phyloP scores from a whole-genome alignment of 1,140 invertebrate species.

The Xylocopa sonorina region DNA sequence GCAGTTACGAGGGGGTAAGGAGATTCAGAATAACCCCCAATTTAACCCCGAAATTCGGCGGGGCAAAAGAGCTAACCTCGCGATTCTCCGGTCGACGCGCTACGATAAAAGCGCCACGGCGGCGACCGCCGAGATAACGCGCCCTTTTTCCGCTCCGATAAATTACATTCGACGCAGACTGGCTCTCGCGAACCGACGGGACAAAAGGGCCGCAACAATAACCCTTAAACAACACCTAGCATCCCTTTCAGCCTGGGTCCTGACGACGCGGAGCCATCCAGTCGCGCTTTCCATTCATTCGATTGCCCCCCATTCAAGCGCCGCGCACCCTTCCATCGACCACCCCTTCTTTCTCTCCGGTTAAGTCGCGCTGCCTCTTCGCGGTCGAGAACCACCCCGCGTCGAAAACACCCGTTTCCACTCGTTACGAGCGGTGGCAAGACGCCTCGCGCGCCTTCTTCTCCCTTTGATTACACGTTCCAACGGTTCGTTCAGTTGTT shows the following conservation, averaged over 20 bases:
- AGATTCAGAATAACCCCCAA: background rate
- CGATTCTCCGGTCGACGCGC: background rate
- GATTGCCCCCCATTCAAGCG: conserved; percentile 32
- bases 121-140: background rate
- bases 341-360: background rate
- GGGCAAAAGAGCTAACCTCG: background rate
- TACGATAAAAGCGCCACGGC: background rate
- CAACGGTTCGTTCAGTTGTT: too few species aligned
- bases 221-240: conserved; percentile 48
- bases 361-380: conserved; percentile 17
- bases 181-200: background rate
- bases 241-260: conserved; percentile 31
- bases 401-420: background rate
- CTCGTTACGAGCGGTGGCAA: too few species aligned
- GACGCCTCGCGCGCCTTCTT: background rate
- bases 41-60: background rate
- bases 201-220: conserved; percentile 39
- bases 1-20: too few species aligned
- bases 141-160: conserved; percentile 35
- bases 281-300: conserved; percentile 41
- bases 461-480: background rate
- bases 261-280: conserved; percentile 33
- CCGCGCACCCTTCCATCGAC: background rate
- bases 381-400: background rate
- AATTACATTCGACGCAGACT: conserved; percentile 36